A percentile compares a stretch with the other conserved stretches of the same genome.
These are phyloP conservation scores for Andricus grossulariae DNA, from an alignment of 1,140 invertebrate genomes.

Conservation along the genomic window DNA sequence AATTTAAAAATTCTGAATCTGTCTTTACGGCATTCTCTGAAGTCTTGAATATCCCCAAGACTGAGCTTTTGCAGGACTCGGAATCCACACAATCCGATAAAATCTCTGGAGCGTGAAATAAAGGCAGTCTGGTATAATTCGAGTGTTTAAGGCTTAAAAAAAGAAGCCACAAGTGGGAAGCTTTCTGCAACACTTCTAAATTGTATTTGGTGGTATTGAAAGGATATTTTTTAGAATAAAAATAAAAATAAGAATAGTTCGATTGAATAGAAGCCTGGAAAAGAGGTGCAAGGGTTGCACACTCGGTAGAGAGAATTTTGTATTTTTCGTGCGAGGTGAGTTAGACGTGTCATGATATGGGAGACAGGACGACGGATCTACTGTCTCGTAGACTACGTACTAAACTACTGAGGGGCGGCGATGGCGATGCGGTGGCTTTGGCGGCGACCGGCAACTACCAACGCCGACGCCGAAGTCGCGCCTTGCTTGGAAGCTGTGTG, in stretches of 20 bases:
- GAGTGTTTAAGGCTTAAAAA: neutral
- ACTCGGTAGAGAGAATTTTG: conserved; percentile 37
- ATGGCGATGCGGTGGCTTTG: conserved; percentile 40
- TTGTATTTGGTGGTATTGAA: neutral
- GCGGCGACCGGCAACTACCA: conserved; percentile 41
- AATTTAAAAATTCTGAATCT: conserved; percentile 1
- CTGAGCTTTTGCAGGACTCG: neutral
- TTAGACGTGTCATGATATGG: conserved; percentile 44
- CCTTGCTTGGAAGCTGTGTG: conserved; percentile 25
- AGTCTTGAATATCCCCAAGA: neutral
- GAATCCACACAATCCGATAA: conserved; percentile 6
- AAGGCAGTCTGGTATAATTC: neutral
- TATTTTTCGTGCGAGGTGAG: conserved; percentile 24
- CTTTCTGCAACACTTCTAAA: neutral
- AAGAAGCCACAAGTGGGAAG: neutral
- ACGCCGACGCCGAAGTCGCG: conserved; percentile 42
- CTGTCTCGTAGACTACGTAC: conserved; percentile 59
- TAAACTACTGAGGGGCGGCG: conserved; percentile 58
- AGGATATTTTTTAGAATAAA: no score
- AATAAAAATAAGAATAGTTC: neutral
- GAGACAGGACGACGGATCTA: conserved; percentile 42
- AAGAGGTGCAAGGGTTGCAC: conserved; percentile 21
- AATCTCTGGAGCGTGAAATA: conserved; percentile 17
- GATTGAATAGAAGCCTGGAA: neutral
- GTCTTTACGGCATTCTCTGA: neutral